phyloP scores from a whole-genome alignment of 2,113 vertebrate genomes.

The Lepus timidus region DNA sequence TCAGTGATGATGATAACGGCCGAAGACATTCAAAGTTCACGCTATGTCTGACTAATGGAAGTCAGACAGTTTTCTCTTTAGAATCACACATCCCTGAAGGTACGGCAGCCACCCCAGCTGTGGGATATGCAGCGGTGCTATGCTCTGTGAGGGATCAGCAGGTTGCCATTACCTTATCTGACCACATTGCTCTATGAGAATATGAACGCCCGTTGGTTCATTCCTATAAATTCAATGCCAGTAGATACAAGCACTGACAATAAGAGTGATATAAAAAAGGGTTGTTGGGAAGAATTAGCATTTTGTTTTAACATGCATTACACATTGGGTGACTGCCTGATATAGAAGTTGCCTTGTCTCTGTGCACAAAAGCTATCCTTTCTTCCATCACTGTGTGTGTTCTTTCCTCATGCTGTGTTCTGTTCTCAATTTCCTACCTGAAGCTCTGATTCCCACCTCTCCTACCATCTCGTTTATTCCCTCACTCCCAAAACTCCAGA shows the following conservation, averaged over 20 bases:
- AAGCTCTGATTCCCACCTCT: too few species aligned
- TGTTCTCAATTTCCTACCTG: not conserved
- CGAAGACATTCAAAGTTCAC: not conserved
- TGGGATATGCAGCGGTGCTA: not conserved
- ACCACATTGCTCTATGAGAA: not conserved
- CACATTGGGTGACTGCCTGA: not conserved
- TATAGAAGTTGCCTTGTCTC: not conserved
- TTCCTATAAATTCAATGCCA: not conserved
- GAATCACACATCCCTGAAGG: not conserved
- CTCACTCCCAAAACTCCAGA: not conserved
- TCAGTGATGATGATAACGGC: not conserved
- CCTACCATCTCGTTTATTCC: not conserved
- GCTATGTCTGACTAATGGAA: not conserved
- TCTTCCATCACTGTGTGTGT: not conserved
- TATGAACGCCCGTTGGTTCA: not conserved
- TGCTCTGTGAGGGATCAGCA: not conserved
- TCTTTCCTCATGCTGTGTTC: not conserved
- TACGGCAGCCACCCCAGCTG: too few species aligned
- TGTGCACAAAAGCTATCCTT: not conserved
- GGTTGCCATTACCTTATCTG: not conserved
- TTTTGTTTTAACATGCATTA: not conserved
- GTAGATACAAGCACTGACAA: not conserved
- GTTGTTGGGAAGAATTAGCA: not conserved
- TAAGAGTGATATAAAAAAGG: not conserved
- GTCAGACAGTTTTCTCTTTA: conserved; percentile 39